Percentiles rank a stretch among this genome's conserved stretches.
Conservation (phyloP, 2,888 invertebrate species). For the Caenorhabditis sinica region DNA sequence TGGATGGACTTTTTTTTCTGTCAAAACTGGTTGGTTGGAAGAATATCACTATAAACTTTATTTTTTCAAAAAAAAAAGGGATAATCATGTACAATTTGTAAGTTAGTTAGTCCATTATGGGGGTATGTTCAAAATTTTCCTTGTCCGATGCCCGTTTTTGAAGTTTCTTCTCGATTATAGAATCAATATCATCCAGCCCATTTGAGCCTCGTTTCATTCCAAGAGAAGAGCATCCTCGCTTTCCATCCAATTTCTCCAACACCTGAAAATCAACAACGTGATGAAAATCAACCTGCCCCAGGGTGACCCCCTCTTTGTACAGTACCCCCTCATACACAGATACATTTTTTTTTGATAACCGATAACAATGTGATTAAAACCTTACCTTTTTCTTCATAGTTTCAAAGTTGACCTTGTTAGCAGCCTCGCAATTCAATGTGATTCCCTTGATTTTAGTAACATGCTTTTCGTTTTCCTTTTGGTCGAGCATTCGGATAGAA, state of each 20-base stretch:
- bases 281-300: no score
- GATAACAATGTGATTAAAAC: no score
- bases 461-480: background rate
- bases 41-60: no score
- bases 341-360: no score
- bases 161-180: background rate
- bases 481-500: background rate
- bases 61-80: no score
- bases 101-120: background rate
- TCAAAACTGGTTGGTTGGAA: no score
- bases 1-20: no score
- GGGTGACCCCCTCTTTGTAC: no score
- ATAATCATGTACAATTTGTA: background rate
- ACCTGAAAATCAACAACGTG: background rate
- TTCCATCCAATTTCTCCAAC: background rate
- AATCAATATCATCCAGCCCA: background rate
- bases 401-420: background rate
- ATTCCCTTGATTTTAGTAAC: conserved; percentile 1
- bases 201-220: conserved; percentile 1
- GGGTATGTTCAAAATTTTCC: background rate
- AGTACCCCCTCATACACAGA: no score
- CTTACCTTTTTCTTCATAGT: conserved; percentile 7
- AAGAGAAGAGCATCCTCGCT: background rate
- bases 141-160: background rate
- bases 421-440: background rate